Evolutionary conservation across 1,140 invertebrate genomes (phyloP).

Genomic region (Vanessa atalanta): DNA sequence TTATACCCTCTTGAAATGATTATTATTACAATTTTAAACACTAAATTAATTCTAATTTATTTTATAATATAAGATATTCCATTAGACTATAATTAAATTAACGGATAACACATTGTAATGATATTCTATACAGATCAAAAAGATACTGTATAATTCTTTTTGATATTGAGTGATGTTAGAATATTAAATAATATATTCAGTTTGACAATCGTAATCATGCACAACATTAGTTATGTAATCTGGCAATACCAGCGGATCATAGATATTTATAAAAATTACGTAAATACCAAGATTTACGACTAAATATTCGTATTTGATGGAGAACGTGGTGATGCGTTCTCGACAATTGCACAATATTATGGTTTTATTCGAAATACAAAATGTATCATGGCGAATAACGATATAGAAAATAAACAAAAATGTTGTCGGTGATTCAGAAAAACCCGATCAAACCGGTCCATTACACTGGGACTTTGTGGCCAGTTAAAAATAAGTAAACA

Average conservation of each 20-base stretch:
- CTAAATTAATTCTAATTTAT: no score
- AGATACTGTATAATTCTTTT: background rate
- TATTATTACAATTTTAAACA: no score
- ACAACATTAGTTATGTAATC: constrained; percentile 5
- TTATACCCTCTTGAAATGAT: no score
- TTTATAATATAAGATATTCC: no score
- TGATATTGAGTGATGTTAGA: background rate
- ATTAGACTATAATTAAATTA: no score
- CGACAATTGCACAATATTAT: constrained; percentile 1
- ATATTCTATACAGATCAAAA: no score
- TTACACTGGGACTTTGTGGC: constrained; percentile 45
- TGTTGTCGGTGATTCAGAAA: constrained; percentile 49
- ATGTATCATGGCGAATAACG: constrained; percentile 23
- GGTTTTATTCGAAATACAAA: constrained; percentile 6
- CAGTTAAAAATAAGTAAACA: constrained; percentile 57
- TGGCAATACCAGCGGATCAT: constrained; percentile 14
- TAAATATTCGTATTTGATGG: background rate
- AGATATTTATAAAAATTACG: constrained; percentile 23
- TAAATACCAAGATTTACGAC: constrained; percentile 3
- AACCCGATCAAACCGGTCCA: constrained; percentile 65
- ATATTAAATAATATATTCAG: background rate
- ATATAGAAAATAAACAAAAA: constrained; percentile 54
- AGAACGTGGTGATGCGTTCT: background rate
- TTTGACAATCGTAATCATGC: background rate
- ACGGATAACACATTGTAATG: no score